Evolutionary conservation across 2,113 vertebrate species (phyloP).

Genomic region (Rallus limicola): DNA sequence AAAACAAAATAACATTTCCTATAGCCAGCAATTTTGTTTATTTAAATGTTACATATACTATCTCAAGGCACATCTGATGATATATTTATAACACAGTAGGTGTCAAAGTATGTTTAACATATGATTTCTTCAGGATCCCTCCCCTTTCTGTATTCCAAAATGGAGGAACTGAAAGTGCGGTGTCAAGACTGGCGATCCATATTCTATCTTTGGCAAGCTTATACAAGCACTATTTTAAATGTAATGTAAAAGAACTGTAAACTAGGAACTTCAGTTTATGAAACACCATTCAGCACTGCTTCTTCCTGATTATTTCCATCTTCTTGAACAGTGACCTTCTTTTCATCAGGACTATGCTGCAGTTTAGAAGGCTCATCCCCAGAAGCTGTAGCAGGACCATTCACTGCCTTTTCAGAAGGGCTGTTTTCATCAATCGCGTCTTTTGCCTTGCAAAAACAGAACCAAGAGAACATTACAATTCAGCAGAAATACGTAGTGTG

Average conservation of each 20-base stretch:
- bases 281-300: slow-evolving; percentile 92
- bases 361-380: slow-evolving; percentile 79
- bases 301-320: slow-evolving; percentile 83
- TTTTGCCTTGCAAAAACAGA: slow-evolving; percentile 77
- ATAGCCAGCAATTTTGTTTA: slow-evolving; percentile 93
- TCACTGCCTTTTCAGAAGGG: slow-evolving; percentile 82
- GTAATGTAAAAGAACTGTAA: slow-evolving; percentile 88
- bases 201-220: slow-evolving; percentile 99
- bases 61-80: slow-evolving; percentile 99
- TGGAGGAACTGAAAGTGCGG: slow-evolving; percentile 92
- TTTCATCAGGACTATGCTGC: slow-evolving; percentile 80
- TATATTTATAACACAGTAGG: slow-evolving; percentile 92
- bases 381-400: slow-evolving; percentile 82
- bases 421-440: slow-evolving; percentile 89
- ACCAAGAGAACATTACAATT: neutral
- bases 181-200: slow-evolving; percentile 91
- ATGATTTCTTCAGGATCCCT: slow-evolving; percentile 86
- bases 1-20: slow-evolving; percentile 91
- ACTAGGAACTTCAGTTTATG: slow-evolving; percentile 88
- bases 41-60: slow-evolving; percentile 95
- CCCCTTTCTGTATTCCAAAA: slow-evolving; percentile 87
- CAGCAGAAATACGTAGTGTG: fast-evolving
- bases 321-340: slow-evolving; percentile 78
- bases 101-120: slow-evolving; percentile 87
- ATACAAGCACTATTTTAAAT: slow-evolving; percentile 97